A percentile compares a stretch with the other conserved stretches of the same genome.
Conservation (phyloP, 2,113 vertebrate species). For the Hoplias malabaricus region DNA sequence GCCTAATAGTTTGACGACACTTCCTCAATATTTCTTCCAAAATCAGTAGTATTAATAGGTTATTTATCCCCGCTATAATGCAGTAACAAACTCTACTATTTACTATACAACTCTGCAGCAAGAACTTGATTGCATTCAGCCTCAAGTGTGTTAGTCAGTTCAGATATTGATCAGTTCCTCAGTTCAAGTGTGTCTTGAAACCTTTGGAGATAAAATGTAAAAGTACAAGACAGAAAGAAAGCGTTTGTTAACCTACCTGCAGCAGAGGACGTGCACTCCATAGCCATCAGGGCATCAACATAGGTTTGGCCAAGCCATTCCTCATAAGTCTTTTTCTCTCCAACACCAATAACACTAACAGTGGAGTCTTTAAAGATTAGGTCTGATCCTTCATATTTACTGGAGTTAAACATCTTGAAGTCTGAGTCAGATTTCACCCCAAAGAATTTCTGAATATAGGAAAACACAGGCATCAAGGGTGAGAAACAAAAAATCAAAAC, state of each 20-base stretch:
- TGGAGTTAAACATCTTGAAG: conserved; percentile 93
- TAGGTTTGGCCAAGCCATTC: conserved; percentile 89
- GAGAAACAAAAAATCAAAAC: neutral
- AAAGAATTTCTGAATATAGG: conserved; percentile 76
- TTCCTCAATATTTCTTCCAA: neutral
- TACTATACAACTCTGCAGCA: neutral
- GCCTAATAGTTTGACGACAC: neutral
- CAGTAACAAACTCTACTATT: too few relatives aligned
- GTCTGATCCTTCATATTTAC: conserved; percentile 77
- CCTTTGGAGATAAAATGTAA: neutral
- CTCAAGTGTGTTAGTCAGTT: neutral
- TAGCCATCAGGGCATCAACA: conserved; percentile 75
- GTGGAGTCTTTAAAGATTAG: conserved; percentile 93
- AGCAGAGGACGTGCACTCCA: conserved; percentile 73
- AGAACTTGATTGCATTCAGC: neutral
- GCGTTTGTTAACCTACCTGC: conserved; percentile 66
- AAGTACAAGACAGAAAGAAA: neutral
- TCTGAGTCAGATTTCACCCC: conserved; percentile 67
- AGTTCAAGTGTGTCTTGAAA: neutral
- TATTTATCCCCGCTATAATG: too few relatives aligned
- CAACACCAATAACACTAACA: conserved; percentile 71
- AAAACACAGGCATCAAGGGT: neutral
- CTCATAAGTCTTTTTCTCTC: conserved; percentile 77
- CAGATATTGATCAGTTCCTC: neutral
- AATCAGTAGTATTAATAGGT: too few relatives aligned